Evolutionary conservation across 1,140 invertebrate species (phyloP).

Genomic region (silkworm (Bombyx mori)): ASM3026992v2 NC_085111.1:13139001-13139500

Average conservation of each 20-base stretch:
- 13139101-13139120: no score
- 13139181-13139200: no score
- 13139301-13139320: conserved; percentile 96
- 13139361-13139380: neutral
- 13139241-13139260: neutral
- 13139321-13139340: conserved; percentile 96
- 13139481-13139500: no score
- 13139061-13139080: no score
- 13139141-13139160: no score
- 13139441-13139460: no score
- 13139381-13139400: neutral
- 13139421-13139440: no score
- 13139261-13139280: conserved; percentile 75
- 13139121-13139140: no score
- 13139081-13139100: no score
- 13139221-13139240: neutral
- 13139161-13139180: no score
- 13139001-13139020: conserved; percentile 11
- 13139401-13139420: neutral
- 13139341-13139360: neutral
- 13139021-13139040: conserved; percentile 9
- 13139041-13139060: no score
- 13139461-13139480: no score
- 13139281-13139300: conserved; percentile 97
- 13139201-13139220: neutral